Percentiles rank a stretch among this genome's conserved stretches.
Evolutionary conservation across 2,888 invertebrate species (phyloP).

Genomic region (Ellobium chinense): DNA sequence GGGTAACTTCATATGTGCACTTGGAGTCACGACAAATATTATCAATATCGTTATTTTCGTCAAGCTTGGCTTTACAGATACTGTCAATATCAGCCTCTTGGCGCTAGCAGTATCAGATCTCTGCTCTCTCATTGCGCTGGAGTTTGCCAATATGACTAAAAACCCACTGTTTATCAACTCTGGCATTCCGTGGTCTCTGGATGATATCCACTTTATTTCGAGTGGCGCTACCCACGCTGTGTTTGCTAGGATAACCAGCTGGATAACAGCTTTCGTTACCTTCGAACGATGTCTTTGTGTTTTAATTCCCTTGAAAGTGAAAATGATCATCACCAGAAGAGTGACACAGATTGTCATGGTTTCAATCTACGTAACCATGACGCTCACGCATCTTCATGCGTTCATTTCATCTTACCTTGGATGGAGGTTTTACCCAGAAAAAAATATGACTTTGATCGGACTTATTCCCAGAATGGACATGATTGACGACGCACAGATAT

Average conservation of each 20-base stretch:
- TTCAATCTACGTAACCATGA: not conserved
- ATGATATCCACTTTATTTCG: not conserved
- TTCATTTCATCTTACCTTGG: not conserved
- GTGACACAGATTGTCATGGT: not conserved
- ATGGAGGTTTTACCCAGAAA: not conserved
- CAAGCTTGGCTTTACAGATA: too few species aligned
- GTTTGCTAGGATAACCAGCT: not conserved
- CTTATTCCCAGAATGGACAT: not conserved
- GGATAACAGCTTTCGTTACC: not conserved
- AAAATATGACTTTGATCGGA: not conserved
- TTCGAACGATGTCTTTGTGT: slow-evolving; percentile 3
- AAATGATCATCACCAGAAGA: not conserved
- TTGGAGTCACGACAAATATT: too few species aligned
- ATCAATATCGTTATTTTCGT: too few species aligned
- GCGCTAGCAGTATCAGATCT: not conserved
- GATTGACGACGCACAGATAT: not conserved
- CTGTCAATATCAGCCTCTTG: not conserved
- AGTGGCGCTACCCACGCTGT: not conserved
- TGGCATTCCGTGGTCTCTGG: not conserved
- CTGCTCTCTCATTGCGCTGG: not conserved
- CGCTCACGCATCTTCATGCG: not conserved
- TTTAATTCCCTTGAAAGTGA: not conserved
- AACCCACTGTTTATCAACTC: not conserved
- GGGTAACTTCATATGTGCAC: too few species aligned
- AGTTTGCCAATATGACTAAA: not conserved